phyloP scores from a whole-genome alignment of 1,140 invertebrate genomes.

The Temnothorax curvispinosus region DNA sequence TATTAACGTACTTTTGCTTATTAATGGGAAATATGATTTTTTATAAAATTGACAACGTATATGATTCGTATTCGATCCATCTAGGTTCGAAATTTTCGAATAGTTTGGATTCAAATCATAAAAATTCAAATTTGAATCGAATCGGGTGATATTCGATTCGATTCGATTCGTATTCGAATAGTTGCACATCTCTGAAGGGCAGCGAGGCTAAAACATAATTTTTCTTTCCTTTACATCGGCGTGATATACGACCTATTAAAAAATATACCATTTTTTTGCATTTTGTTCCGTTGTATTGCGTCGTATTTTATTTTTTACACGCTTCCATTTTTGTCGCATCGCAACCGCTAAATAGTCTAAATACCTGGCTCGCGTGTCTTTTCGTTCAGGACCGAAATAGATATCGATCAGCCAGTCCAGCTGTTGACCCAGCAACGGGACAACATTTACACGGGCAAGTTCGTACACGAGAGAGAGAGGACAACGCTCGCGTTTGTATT shows the following conservation, averaged over 20 bases:
- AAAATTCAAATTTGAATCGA: no score
- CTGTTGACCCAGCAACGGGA: constrained; percentile 30
- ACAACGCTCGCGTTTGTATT: neutral
- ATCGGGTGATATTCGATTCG: no score
- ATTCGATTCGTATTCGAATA: no score
- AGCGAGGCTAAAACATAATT: neutral
- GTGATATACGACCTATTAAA: no score
- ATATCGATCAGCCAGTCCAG: constrained; percentile 44
- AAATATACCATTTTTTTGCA: no score
- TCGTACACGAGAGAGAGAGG: neutral
- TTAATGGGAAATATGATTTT: no score
- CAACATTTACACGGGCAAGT: neutral
- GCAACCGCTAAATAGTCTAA: neutral
- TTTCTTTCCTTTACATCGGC: neutral
- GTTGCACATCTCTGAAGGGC: no score
- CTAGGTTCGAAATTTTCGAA: no score
- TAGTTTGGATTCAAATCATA: no score
- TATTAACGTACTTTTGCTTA: no score
- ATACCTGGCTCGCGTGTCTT: constrained; percentile 38
- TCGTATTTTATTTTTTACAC: neutral
- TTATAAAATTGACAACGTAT: no score
- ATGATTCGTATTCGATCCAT: no score
- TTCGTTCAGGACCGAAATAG: constrained; percentile 24
- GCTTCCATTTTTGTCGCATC: neutral
- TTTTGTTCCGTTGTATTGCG: neutral